Evolutionary conservation across 2,113 vertebrate species (phyloP).

Genomic region (Paedocypris sp.): DNA sequence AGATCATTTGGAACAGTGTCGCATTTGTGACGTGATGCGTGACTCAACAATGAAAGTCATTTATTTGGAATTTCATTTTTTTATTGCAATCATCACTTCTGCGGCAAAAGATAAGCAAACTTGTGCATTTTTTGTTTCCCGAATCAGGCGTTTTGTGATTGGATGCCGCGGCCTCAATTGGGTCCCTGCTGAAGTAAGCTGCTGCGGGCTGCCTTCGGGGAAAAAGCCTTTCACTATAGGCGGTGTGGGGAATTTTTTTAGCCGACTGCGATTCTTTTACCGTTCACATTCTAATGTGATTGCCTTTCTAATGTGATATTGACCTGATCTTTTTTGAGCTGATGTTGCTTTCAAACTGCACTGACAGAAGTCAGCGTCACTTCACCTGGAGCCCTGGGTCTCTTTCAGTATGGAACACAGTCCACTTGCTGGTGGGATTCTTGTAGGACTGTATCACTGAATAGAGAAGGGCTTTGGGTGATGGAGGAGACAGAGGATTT

Average conservation of each 20-base stretch:
- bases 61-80: slow-evolving; percentile 23
- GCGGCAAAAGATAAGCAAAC: slow-evolving; percentile 28
- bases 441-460: too few species aligned
- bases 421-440: not conserved
- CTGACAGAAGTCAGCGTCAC: slow-evolving; percentile 11
- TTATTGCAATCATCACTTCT: slow-evolving; percentile 34
- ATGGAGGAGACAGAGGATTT: slow-evolving; percentile 26
- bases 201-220: slow-evolving; percentile 34
- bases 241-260: slow-evolving; percentile 18
- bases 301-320: slow-evolving; percentile 36
- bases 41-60: slow-evolving; percentile 23
- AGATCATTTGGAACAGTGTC: too few species aligned
- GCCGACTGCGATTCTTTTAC: slow-evolving; percentile 28
- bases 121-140: slow-evolving; percentile 28
- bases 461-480: too few species aligned
- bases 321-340: slow-evolving; percentile 25
- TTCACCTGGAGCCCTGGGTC: not conserved
- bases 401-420: slow-evolving; percentile 5
- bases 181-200: slow-evolving; percentile 49
- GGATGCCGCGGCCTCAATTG: slow-evolving; percentile 28
- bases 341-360: slow-evolving; percentile 25
- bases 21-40: too few species aligned
- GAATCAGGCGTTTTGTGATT: slow-evolving; percentile 36
- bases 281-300: not conserved
- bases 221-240: slow-evolving; percentile 53